Conservation (phyloP, 2,797 vertebrate species). For the Schizothorax lantsangensis region DNA sequence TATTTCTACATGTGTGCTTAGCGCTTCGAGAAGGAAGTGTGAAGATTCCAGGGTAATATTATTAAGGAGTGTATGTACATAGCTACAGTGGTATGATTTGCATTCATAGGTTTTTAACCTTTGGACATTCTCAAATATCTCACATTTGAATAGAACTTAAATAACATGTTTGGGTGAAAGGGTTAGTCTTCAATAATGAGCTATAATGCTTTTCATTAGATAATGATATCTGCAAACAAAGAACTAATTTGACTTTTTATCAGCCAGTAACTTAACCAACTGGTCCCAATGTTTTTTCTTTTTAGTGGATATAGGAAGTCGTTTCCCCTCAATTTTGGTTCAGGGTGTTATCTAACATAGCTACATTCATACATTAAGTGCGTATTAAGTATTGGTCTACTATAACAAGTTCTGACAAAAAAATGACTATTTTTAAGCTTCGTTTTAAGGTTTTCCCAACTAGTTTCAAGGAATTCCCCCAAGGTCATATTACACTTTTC, state of each 20-base stretch:
- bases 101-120: conserved; percentile 40
- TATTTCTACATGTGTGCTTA: conserved; percentile 61
- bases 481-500: conserved; percentile 46
- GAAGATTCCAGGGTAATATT: conserved; percentile 54
- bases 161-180: background rate
- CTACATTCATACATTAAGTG: background rate
- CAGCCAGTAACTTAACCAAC: background rate
- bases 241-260: background rate
- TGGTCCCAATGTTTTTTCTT: background rate
- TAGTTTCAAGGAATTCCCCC: conserved; percentile 42
- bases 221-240: conserved; percentile 16
- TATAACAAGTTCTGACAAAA: background rate
- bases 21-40: conserved; percentile 58
- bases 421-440: background rate
- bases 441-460: conserved; percentile 7
- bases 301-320: background rate
- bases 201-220: background rate
- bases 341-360: background rate
- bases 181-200: conserved; percentile 1
- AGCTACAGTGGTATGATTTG: conserved; percentile 28
- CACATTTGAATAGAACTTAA: background rate
- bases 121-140: background rate
- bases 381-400: background rate
- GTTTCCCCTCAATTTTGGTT: background rate
- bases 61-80: background rate